Percentiles rank a stretch among this genome's conserved stretches.
These are phyloP conservation scores for Meliscaeva auricollis DNA, from an alignment of 2,888 invertebrate genomes.

Conservation along the genomic window DNA sequence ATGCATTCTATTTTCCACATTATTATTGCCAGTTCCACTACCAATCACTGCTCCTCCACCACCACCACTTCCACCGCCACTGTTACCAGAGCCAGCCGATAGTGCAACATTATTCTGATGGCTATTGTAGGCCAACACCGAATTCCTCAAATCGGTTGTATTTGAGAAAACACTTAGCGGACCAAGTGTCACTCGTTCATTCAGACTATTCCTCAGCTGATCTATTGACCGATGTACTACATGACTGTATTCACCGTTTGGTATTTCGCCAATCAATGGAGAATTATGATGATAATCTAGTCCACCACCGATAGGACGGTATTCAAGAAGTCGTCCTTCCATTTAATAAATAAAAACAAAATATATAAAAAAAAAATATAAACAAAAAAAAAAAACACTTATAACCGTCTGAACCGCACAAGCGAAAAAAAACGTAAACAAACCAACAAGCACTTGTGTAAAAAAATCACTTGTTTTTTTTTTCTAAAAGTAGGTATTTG, in stretches of 20 bases:
- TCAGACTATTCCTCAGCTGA: conserved; percentile 86
- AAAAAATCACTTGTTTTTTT: conserved; percentile 65
- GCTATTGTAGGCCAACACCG: conserved; percentile 82
- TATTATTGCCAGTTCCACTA: conserved; percentile 44
- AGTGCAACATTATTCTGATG: conserved; percentile 76
- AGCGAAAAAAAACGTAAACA: conserved; percentile 76
- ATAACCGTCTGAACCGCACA: conserved; percentile 46
- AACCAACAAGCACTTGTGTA: conserved; percentile 72
- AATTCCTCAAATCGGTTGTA: conserved; percentile 82
- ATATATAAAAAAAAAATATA: conserved; percentile 38
- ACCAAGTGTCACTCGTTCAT: conserved; percentile 86
- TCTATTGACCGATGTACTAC: conserved; percentile 88
- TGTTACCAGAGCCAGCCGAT: conserved; percentile 22
- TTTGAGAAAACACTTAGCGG: conserved; percentile 83
- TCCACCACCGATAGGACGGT: conserved; percentile 86
- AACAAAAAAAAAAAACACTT: conserved; percentile 51
- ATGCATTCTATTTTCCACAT: conserved; percentile 69
- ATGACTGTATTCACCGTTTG: conserved; percentile 87
- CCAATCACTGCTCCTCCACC: conserved; percentile 6
- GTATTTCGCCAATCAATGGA: conserved; percentile 88
- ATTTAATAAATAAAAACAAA: conserved; percentile 79
- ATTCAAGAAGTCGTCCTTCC: conserved; percentile 86
- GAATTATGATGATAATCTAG: conserved; percentile 88
- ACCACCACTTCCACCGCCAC: neutral
- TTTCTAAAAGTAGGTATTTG: conserved; percentile 64